A percentile compares a stretch with the other conserved stretches of the same genome.
These are phyloP conservation scores for Epistrophe grossulariae DNA, from an alignment of 2,888 invertebrate species.

Conservation along the genomic window DNA sequence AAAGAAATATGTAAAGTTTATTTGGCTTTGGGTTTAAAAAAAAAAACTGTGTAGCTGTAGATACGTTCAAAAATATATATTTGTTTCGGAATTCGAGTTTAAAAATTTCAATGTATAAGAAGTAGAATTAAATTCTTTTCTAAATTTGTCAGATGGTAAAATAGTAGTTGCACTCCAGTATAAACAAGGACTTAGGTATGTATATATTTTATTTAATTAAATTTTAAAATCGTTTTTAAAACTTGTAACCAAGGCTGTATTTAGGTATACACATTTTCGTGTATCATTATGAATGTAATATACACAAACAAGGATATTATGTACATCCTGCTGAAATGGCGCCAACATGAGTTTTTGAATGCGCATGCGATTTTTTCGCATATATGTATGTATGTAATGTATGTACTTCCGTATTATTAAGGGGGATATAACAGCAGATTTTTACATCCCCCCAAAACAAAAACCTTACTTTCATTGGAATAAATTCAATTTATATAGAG, in stretches of 20 bases:
- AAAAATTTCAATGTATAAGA: no score
- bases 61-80: no score
- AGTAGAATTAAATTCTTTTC: no score
- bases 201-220: neutral
- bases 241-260: neutral
- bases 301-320: constrained; percentile 28
- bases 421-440: neutral
- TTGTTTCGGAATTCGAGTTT: no score
- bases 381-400: neutral
- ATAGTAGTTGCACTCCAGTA: no score
- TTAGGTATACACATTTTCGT: neutral
- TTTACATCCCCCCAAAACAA: constrained; percentile 11
- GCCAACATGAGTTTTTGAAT: constrained; percentile 40
- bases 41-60: no score
- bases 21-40: no score
- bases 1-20: no score
- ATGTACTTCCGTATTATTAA: neutral
- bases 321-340: constrained; percentile 35
- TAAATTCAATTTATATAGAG: constrained; percentile 42
- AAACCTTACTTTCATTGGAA: constrained; percentile 31
- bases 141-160: neutral
- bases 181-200: neutral
- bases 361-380: constrained; percentile 45
- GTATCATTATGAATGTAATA: neutral
- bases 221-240: neutral